phyloP scores from a whole-genome alignment of 2,113 vertebrate species.

The Semnornis frantzii region DNA sequence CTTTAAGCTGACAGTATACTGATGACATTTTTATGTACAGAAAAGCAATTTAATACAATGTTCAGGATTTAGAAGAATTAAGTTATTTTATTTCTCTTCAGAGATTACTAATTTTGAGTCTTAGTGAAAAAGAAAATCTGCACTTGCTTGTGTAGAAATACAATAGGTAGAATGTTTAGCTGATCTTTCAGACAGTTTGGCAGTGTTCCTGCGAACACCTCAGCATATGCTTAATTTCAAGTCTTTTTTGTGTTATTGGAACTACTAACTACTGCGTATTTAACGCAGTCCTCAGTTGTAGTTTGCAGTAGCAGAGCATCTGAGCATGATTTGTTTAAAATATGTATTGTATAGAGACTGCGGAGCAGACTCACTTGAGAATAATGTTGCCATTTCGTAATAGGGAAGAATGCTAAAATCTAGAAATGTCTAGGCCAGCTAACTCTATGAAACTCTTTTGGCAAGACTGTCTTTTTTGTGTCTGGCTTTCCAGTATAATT shows the following conservation, averaged over 20 bases:
- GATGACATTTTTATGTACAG: slow-evolving; percentile 15
- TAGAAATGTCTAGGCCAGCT: not conserved
- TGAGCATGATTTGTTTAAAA: not conserved
- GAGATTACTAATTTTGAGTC: not conserved
- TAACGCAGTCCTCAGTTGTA: not conserved
- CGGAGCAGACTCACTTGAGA: not conserved
- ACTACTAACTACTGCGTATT: not conserved
- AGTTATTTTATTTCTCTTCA: not conserved
- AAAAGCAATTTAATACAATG: not conserved
- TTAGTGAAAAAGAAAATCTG: not conserved
- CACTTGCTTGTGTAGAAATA: not conserved
- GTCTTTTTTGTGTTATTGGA: not conserved
- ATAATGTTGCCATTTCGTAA: not conserved
- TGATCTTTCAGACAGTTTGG: not conserved
- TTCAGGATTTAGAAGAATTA: slow-evolving; percentile 5
- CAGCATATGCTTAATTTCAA: not conserved
- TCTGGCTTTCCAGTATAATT: not conserved
- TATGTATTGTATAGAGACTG: not conserved
- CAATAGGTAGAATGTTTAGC: not conserved
- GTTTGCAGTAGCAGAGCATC: not conserved
- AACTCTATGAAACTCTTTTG: not conserved
- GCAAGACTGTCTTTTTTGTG: not conserved
- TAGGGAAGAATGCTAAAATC: not conserved
- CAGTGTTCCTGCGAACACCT: not conserved
- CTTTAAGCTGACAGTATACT: not conserved